Conservation (phyloP, 2,113 vertebrate genomes). For the Caranx melampygus region DNA sequence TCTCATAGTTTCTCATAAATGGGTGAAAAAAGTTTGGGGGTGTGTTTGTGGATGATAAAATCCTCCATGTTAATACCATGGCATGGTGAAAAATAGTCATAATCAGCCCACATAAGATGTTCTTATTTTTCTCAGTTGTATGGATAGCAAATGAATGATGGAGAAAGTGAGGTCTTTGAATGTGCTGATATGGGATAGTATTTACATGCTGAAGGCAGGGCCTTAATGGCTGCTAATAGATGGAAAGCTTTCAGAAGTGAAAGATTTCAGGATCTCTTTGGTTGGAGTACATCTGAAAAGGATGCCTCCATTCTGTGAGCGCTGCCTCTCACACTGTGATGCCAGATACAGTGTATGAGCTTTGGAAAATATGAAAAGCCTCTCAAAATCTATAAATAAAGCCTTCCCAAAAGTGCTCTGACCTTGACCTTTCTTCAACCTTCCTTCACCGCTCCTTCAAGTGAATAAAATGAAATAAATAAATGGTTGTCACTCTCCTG, state of each 20-base stretch:
- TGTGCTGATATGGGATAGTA: background rate
- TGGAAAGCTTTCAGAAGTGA: background rate
- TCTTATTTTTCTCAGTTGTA: background rate
- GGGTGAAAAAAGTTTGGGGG: background rate
- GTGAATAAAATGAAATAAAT: background rate
- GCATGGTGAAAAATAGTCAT: background rate
- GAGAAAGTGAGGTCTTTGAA: background rate
- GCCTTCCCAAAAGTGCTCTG: background rate
- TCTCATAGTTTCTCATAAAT: background rate
- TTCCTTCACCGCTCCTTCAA: background rate
- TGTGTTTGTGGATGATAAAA: too few species aligned
- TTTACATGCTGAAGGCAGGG: background rate
- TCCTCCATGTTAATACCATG: too few species aligned
- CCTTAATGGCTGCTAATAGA: background rate
- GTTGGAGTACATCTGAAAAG: background rate
- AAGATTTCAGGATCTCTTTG: background rate
- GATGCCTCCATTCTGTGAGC: background rate
- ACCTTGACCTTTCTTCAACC: background rate
- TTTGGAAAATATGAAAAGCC: background rate
- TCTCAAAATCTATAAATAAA: conserved; percentile 3
- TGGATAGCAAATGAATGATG: background rate
- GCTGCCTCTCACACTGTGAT: background rate
- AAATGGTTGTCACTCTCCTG: background rate
- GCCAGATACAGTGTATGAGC: background rate
- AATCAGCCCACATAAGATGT: background rate